phyloP scores from a whole-genome alignment of 2,113 vertebrate species.

The Onychostruthus taczanowskii region DNA sequence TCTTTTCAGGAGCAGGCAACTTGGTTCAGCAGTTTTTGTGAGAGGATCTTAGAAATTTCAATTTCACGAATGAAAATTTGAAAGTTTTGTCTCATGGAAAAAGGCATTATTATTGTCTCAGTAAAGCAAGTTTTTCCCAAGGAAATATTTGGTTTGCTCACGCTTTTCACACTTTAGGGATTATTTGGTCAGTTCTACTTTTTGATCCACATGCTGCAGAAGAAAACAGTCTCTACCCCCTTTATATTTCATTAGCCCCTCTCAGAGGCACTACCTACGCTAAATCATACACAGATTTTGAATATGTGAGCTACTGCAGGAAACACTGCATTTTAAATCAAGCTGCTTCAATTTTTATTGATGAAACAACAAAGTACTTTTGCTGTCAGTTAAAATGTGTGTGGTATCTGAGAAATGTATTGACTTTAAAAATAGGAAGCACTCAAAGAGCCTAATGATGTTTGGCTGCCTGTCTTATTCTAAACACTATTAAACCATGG shows the following conservation, averaged over 20 bases:
- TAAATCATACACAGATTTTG: not conserved
- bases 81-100: not conserved
- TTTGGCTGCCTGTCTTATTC: not conserved
- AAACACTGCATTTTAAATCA: not conserved
- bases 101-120: not conserved
- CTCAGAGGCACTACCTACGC: not conserved
- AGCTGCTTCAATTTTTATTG: not conserved
- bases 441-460: not conserved
- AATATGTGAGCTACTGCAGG: not conserved
- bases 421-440: constrained; percentile 6
- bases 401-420: not conserved
- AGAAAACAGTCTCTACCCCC: not conserved
- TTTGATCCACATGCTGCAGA: not conserved
- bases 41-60: not conserved
- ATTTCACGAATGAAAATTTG: not conserved
- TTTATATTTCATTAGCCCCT: not conserved
- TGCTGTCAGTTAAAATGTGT: not conserved
- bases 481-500: not conserved
- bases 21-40: not conserved
- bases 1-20: not conserved
- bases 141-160: not conserved
- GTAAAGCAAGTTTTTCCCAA: not conserved
- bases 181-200: not conserved
- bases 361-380: not conserved
- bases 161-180: not conserved